Evolutionary conservation across 2,888 invertebrate genomes (phyloP).

Genomic region (Coenonympha arcania): DNA sequence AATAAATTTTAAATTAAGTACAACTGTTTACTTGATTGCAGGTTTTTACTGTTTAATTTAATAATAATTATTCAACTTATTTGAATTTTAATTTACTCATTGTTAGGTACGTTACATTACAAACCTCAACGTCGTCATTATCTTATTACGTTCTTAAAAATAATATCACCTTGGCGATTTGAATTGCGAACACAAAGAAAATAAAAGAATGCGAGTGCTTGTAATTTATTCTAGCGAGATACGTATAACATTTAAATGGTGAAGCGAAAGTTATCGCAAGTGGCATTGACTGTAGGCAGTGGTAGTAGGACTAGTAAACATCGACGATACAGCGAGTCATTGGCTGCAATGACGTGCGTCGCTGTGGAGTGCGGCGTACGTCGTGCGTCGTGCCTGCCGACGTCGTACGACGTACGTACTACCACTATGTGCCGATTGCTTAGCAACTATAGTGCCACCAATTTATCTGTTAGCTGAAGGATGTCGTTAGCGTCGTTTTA

Average conservation of each 20-base stretch:
- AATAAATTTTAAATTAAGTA: background rate
- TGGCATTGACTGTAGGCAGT: conserved; percentile 39
- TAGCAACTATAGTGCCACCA: conserved; percentile 2
- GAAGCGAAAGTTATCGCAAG: conserved; percentile 42
- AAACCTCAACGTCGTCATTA: conserved; percentile 2
- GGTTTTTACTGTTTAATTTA: background rate
- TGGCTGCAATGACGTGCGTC: conserved; percentile 26
- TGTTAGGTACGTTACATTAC: no score
- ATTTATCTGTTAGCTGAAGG: no score
- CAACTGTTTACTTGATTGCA: background rate
- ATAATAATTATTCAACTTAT: background rate
- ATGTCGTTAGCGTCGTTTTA: no score
- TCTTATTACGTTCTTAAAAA: conserved; percentile 3
- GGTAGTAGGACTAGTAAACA: conserved; percentile 9
- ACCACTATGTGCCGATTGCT: conserved; percentile 5
- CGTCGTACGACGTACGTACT: conserved; percentile 3
- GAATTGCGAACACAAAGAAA: conserved; percentile 12
- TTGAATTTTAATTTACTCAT: no score
- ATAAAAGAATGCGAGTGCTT: background rate
- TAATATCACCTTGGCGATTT: background rate
- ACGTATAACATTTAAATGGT: conserved; percentile 8
- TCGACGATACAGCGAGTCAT: conserved; percentile 31
- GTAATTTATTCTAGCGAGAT: conserved; percentile 1
- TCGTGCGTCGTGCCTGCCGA: conserved; percentile 4
- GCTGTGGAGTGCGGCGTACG: conserved; percentile 24